Conservation (phyloP, 2,797 vertebrate genomes). For the Channa striata region DNA sequence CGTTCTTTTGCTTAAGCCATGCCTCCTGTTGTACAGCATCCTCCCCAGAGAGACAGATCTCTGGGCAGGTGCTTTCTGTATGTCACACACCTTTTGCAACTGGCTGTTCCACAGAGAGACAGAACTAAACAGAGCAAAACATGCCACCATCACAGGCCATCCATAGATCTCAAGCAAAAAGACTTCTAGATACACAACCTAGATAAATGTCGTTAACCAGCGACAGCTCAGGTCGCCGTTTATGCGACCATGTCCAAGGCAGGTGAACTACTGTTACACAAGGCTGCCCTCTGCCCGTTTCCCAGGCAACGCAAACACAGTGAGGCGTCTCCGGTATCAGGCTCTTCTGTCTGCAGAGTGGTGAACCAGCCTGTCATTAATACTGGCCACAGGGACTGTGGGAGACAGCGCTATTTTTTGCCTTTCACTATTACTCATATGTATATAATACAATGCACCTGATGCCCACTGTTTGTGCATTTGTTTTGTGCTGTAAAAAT, state of each 20-base stretch:
- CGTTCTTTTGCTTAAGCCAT: conserved; percentile 48
- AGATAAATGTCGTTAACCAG: no score
- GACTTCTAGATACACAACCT: background rate
- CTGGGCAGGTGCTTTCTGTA: conserved; percentile 57
- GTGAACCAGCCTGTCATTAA: conserved; percentile 77
- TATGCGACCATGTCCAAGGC: conserved; percentile 47
- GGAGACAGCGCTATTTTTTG: conserved; percentile 50
- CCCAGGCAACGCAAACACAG: conserved; percentile 79
- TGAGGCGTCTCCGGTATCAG: conserved; percentile 81
- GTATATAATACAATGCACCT: conserved; percentile 23
- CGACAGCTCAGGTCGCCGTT: conserved; percentile 1
- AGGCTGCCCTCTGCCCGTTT: conserved; percentile 62
- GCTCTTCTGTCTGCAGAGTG: conserved; percentile 65
- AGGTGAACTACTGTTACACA: conserved; percentile 66
- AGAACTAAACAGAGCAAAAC: conserved; percentile 39
- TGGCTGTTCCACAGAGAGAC: conserved; percentile 49
- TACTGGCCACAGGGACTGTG: conserved; percentile 60
- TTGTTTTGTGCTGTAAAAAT: conserved; percentile 17
- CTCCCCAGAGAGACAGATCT: conserved; percentile 57
- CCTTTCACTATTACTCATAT: conserved; percentile 48
- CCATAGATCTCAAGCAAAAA: background rate
- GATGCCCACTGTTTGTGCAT: background rate
- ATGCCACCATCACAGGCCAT: conserved; percentile 2
- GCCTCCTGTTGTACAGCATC: conserved; percentile 48
- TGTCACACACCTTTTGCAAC: conserved; percentile 53